These are phyloP conservation scores for Monochamus saltuarius DNA, from an alignment of 1,140 invertebrate genomes.

Conservation along the genomic window DNA sequence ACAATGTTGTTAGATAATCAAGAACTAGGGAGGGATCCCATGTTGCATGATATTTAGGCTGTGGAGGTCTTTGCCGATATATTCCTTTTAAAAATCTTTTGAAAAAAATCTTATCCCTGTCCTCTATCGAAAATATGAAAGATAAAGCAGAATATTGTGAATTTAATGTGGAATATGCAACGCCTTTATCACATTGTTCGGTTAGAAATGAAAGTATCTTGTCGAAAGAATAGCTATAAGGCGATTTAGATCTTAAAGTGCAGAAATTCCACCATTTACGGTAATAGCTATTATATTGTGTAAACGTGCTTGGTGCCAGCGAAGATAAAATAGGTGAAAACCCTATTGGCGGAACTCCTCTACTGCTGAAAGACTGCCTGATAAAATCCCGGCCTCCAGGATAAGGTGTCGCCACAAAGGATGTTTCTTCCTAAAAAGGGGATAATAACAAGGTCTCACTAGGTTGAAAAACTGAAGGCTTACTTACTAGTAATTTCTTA, in stretches of 20 bases:
- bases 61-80: no score
- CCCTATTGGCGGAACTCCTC: background rate
- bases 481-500: background rate
- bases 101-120: background rate
- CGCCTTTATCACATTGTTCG: background rate
- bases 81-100: background rate
- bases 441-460: background rate
- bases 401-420: background rate
- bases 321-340: background rate
- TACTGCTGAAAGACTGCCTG: no score
- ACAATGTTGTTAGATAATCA: no score
- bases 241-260: no score
- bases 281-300: background rate
- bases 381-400: no score
- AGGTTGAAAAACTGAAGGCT: background rate
- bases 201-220: background rate
- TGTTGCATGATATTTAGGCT: no score
- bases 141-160: background rate
- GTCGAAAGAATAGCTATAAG: background rate
- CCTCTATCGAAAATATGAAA: background rate
- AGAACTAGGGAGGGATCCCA: no score
- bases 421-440: background rate
- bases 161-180: background rate
- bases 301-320: background rate
- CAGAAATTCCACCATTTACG: conserved; percentile 6